Evolutionary conservation across 2,113 vertebrate species (phyloP).

Genomic region (Labeo rohita): DNA sequence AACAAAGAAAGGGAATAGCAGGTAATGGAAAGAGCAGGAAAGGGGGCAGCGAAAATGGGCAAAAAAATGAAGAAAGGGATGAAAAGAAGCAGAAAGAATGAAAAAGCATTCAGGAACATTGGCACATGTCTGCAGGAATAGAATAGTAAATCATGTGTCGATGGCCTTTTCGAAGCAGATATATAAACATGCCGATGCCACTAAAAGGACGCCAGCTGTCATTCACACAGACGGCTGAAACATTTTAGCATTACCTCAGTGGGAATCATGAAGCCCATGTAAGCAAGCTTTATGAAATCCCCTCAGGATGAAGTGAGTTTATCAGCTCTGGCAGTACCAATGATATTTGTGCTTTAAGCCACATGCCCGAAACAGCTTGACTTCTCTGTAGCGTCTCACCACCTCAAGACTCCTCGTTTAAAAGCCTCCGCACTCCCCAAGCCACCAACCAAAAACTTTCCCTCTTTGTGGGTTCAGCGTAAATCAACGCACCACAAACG

Average conservation of each 20-base stretch:
- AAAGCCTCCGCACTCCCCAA: neutral
- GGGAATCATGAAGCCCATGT: slow-evolving; percentile 24
- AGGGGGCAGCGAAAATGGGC: neutral
- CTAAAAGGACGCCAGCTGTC: slow-evolving; percentile 29
- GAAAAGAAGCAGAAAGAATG: neutral
- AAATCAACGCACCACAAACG: slow-evolving; percentile 69
- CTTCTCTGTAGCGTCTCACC: neutral
- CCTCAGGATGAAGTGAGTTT: slow-evolving; percentile 43
- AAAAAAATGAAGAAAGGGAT: neutral
- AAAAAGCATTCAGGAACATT: neutral
- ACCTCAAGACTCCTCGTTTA: neutral
- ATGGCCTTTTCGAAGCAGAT: neutral
- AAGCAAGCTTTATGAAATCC: slow-evolving; percentile 41
- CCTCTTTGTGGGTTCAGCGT: slow-evolving; percentile 56
- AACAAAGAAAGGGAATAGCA: too few species aligned
- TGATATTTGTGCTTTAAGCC: slow-evolving; percentile 34
- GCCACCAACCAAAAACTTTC: slow-evolving; percentile 9
- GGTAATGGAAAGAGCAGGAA: neutral
- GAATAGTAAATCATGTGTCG: neutral
- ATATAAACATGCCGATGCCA: neutral
- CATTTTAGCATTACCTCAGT: slow-evolving; percentile 26
- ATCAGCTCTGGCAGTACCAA: slow-evolving; percentile 34
- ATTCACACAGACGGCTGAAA: slow-evolving; percentile 35
- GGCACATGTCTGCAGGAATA: neutral
- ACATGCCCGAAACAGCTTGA: neutral